These are phyloP conservation scores for Antheraea pernyi DNA, from an alignment of 1,140 invertebrate genomes.

Conservation along the genomic window DNA sequence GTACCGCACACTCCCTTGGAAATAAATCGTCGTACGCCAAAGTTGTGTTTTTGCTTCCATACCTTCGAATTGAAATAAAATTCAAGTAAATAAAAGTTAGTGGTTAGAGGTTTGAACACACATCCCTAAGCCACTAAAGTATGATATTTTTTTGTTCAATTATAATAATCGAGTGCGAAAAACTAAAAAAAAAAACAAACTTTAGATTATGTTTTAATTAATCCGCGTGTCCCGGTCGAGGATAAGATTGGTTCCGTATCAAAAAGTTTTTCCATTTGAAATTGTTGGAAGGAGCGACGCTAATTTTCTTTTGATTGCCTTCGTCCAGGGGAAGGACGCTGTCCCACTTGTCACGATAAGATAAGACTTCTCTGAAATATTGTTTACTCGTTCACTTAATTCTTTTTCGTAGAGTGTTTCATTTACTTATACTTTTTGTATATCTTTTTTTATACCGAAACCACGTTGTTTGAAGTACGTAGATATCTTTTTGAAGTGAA, in stretches of 20 bases:
- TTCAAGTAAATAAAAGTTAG: no score
- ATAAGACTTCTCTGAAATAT: neutral
- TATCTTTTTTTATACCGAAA: no score
- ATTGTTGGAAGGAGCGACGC: constrained; percentile 11
- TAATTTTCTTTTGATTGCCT: constrained; percentile 18
- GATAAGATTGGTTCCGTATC: constrained; percentile 13
- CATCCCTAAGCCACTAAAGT: no score
- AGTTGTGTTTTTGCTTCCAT: no score
- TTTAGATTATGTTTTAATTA: constrained; percentile 10
- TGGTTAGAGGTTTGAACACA: no score
- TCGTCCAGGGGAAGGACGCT: neutral
- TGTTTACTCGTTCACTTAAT: neutral
- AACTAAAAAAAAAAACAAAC: neutral
- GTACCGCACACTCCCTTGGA: no score
- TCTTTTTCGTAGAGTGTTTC: neutral
- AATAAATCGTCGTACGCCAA: no score
- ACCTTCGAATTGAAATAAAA: no score
- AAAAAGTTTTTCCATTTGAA: constrained; percentile 16
- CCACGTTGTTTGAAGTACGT: no score
- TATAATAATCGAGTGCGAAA: neutral
- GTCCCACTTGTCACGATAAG: neutral
- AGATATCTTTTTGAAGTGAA: no score
- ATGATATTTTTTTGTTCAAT: no score
- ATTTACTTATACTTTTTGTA: neutral
- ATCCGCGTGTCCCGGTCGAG: constrained; percentile 11